Base-by-base conservation (phyloP, 2,797 vertebrate genomes). In the Coreius guichenoti region DNA sequence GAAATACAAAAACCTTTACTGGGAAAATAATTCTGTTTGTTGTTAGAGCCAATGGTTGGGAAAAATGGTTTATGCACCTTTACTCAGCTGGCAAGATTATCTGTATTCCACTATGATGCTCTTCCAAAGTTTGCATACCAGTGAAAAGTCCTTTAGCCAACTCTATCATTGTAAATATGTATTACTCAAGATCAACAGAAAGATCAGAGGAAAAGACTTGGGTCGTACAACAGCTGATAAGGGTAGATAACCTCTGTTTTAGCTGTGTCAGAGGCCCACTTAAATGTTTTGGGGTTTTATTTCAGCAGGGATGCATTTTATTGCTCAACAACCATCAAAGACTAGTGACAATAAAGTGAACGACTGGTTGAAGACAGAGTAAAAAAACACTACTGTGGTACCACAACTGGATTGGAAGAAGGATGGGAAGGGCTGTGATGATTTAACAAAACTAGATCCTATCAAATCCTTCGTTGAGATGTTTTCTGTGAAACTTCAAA, bases 11-110 rank as follows among this genome's bases (percentile, higher is more conserved):
- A 74, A 85, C 23, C 29, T 58, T 78, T 9, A 56, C 47, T 49
- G 80, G 45, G 68, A 61, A 81, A 87, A 67, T 49, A 0, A 61
- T 69, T 31, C 8, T 56, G 79, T 79, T 85, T 81, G 73, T 82
- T 70, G 72, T 75, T 31, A 17, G 17, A 72, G 72, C 54, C 51
- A 77, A 70, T 31, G 47, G 31, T 39, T 78, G 19, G 73, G 54
- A 23, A 36, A 65, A 56, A 83, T 56, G 49, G 54, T 51, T 78
- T 58, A 39, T 67, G 45, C 49, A 76, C 70, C 8, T 77, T 74
- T 75, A 31, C 49, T 76, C 65, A 65, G 16, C 76, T 56, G 5
- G 39, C 39, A 77, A 31, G 12, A 16, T 74, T 19, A 36, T 84
- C 81, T 45, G 33, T 33, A 19, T 56, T 65, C 6, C 19, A 29